Evolutionary conservation across 1,140 invertebrate species (phyloP), one percentile per base, ranked within the genome.

Genomic region (Leptoteleia sp.): DNA sequence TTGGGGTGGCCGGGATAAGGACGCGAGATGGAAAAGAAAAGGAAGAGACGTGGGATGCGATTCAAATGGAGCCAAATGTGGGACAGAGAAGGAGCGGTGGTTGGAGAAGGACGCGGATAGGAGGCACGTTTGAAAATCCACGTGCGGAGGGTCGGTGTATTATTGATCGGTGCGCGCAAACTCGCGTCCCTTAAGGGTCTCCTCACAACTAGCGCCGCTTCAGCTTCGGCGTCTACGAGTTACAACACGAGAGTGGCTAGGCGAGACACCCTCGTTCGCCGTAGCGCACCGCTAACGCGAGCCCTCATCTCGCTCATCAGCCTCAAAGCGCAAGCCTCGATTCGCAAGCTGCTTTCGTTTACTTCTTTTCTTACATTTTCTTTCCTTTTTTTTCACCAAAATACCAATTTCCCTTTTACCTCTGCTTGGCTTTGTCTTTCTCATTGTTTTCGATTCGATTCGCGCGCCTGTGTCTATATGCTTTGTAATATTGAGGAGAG

Each of bases 91-190:
- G 16, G 52, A 68, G 3, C 22, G n/a, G 37, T 52, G 13, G 15
- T 54, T 62, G 52, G 62, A 76, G 72, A 73, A 57, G 71, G 73
- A 82, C 45, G 47, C 45, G 54, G 15, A 61, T 40, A 78, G 19
- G 57, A 73, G 70, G 76, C 52, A 68, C 67, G 47, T 71, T 67
- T 75, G 37, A 19, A 79, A 47, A 84, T 87, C 84, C 85, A 87
- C 82, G 85, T 83, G 85, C 82, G 52, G 84, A 79, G 55, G 64
- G 73, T 76, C 35, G 64, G 55, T 64, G 73, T 76, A 67, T 86
- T 88, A 89, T 89, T 89, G 87, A 89, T 89, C 84, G 84, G 80
- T 84, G 80, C 86, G 86, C 86, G 87, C 87, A 89, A 89, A 87
- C 85, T 89, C 87, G 75, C 78, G 79, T 79, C 83, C 80, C 85